phyloP scores from a whole-genome alignment of 2,888 invertebrate species.

The Agriopis leucophaearia region DNA sequence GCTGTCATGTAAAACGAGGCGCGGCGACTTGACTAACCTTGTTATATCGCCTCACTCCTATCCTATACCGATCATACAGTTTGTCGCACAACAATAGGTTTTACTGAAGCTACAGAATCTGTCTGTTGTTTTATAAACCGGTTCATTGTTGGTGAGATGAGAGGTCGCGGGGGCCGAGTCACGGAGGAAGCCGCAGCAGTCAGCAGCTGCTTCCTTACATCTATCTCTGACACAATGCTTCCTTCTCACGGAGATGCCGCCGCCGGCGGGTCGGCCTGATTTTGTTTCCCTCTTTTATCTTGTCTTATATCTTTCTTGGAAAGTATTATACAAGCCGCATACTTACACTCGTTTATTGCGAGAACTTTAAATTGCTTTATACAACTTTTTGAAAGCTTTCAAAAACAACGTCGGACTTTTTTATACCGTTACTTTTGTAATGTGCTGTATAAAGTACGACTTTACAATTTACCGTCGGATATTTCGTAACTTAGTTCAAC shows the following conservation, averaged over 20 bases:
- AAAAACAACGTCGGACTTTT: neutral
- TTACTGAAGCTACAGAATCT: neutral
- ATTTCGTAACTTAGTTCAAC: neutral
- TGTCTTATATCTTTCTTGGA: too few species aligned
- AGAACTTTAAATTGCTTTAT: neutral
- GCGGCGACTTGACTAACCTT: neutral
- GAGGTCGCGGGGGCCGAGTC: neutral
- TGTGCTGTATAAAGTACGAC: neutral
- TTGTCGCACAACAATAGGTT: neutral
- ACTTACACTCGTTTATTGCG: neutral
- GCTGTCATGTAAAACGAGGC: neutral
- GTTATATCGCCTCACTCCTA: neutral
- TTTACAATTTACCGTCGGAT: conserved; percentile 1
- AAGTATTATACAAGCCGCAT: too few species aligned
- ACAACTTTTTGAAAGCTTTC: conserved; percentile 11
- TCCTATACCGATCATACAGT: neutral
- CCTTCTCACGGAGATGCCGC: neutral
- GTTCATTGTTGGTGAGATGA: neutral
- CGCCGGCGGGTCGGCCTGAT: neutral
- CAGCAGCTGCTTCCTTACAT: conserved; percentile 1
- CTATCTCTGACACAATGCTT: neutral
- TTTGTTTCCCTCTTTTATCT: neutral
- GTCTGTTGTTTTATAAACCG: neutral
- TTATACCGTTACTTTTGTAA: neutral
- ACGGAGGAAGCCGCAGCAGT: neutral